phyloP scores from a whole-genome alignment of 2,113 vertebrate genomes.

The Megaleporinus macrocephalus region DNA sequence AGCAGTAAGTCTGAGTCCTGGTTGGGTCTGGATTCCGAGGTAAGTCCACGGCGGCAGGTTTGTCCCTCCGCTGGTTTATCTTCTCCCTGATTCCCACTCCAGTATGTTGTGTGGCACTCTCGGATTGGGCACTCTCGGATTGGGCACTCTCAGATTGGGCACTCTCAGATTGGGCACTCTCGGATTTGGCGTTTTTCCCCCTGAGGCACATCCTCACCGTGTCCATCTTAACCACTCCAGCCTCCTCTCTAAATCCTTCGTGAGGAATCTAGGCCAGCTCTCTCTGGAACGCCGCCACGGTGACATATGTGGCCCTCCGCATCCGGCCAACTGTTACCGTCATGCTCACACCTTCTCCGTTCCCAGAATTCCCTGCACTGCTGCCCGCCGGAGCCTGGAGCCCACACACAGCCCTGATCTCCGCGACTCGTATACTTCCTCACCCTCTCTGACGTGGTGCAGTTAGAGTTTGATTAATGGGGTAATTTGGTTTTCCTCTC shows the following conservation, averaged over 20 bases:
- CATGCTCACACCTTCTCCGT: conserved; percentile 69
- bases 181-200: conserved; percentile 20
- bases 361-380: conserved; percentile 56
- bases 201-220: conserved; percentile 56
- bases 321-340: conserved; percentile 54
- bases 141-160: too few relatives aligned
- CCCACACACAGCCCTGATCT: conserved; percentile 36
- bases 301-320: conserved; percentile 32
- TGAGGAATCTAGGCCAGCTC: conserved; percentile 50
- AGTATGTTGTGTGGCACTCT: conserved; percentile 57
- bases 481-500: not conserved
- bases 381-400: conserved; percentile 10
- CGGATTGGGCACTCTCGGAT: too few relatives aligned
- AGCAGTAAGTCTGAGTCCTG: conserved; percentile 46
- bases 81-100: conserved; percentile 50
- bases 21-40: conserved; percentile 10
- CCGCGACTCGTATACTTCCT: not conserved
- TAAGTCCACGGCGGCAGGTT: conserved; percentile 63
- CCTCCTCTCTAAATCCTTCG: conserved; percentile 22
- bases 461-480: not conserved
- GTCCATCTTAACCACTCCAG: conserved; percentile 49
- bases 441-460: not conserved
- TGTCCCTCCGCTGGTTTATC: conserved; percentile 63
- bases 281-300: conserved; percentile 32
- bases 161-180: too few relatives aligned